Percentiles rank a stretch among this genome's conserved stretches.
Conservation (phyloP, 2,113 vertebrate genomes). For the Eupsittula cactorum region DNA sequence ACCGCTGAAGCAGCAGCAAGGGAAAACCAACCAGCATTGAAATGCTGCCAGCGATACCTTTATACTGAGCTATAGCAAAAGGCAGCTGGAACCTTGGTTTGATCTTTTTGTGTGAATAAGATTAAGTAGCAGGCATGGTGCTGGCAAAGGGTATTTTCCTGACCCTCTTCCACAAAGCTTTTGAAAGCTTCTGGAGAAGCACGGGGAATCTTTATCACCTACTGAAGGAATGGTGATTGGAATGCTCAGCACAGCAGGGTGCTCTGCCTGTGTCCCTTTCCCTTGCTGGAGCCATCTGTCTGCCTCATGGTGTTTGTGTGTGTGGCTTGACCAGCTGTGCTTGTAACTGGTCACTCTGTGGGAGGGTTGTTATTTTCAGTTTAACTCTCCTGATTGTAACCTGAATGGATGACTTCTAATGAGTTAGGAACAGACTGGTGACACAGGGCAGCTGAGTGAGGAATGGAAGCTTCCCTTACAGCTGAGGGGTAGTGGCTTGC, state of each 20-base stretch:
- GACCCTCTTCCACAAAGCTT: not conserved
- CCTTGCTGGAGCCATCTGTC: not conserved
- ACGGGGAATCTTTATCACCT: not conserved
- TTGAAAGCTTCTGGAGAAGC: not conserved
- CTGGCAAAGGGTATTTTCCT: not conserved
- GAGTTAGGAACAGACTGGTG: not conserved
- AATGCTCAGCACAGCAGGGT: accelerated
- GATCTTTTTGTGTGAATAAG: conserved; percentile 2
- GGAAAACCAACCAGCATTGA: not conserved
- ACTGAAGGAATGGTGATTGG: not conserved
- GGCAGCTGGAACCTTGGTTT: conserved; percentile 24
- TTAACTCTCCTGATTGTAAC: not conserved
- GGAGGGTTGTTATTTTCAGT: not conserved
- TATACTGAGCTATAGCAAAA: not conserved
- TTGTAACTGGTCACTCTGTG: not conserved
- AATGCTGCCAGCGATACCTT: not conserved
- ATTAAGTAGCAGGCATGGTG: not conserved
- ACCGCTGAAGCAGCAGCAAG: not conserved
- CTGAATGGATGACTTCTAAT: not conserved
- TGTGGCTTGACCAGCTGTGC: not conserved
- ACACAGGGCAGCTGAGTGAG: not conserved
- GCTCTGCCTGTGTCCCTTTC: not conserved
- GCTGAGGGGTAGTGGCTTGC: not conserved
- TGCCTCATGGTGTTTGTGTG: accelerated
- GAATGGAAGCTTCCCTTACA: not conserved